Evolutionary conservation across 1,140 invertebrate genomes (phyloP), one percentile per base, ranked within the genome.

Genomic region (Manduca sexta): DNA sequence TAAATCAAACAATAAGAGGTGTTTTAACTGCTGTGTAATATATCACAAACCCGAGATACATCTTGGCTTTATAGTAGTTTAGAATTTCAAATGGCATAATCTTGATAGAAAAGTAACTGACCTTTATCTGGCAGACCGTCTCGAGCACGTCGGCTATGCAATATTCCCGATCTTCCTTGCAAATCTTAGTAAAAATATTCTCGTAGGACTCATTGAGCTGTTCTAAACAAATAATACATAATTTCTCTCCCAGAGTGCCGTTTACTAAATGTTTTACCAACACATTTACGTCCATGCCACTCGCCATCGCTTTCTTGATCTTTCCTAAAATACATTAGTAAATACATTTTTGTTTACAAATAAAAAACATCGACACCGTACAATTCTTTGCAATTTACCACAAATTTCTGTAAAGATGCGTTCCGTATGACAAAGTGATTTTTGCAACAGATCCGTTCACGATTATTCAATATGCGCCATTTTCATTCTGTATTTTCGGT

Each of bases 251-350:
- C 15, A 82, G 52, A 41, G 65, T 74, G 13, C 77, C 77, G 54
- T 84, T 75, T 40, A 64, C 62, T 16, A 84, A 48, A 39, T 76
- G 69, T 58, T 76, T 75, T 14, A 84, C 42, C 17, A 84, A 53
- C 45, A 62, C 42, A 47, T 72, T 75, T 38, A 72, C 35, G 50
- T 76, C 64, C 39, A 74, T 29, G 15, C 42, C 17, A 11, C 58
- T 52, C 16, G 61, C 56, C 76, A 82, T 40, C 4, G 21, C 8
- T 26, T 26, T 5, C 8, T 3, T 5, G 21, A 8, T 26, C 21
- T 26, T 26, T 26, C 21, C 21, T 26, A 35, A 57, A 44, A 41
- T 40, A 13, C 5, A 26, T 13, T 40, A 15, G 37, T 21, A 49
- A 34, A 46, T 13, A 46, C 56, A 59, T 52, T 29, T 42, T 48